Conservation (phyloP, 2,888 invertebrate genomes). For the Leucoma salicis region DNA sequence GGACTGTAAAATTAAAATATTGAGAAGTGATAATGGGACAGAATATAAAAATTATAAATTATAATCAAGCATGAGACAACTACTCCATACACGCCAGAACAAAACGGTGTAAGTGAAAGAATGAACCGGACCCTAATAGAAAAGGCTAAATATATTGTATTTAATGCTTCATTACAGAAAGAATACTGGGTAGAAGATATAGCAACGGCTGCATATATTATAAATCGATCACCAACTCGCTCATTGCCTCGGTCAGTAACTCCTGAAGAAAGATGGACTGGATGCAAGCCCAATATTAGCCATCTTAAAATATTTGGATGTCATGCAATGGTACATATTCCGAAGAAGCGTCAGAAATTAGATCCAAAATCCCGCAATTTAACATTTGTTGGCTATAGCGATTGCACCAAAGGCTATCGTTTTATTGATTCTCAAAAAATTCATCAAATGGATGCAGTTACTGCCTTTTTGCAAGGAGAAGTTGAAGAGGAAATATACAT, state of each 20-base stretch:
- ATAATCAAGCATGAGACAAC: neutral
- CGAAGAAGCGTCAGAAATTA: neutral
- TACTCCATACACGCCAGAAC: neutral
- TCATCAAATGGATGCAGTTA: neutral
- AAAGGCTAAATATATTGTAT: neutral
- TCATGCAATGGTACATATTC: neutral
- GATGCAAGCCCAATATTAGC: neutral
- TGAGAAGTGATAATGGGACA: neutral
- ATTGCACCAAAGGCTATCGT: conserved; percentile 2
- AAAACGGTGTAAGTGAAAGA: neutral
- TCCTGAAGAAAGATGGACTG: conserved; percentile 1
- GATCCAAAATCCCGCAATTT: conserved; percentile 1
- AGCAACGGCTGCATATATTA: neutral
- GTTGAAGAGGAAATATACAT: neutral
- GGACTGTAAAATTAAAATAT: neutral
- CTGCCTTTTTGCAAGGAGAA: neutral
- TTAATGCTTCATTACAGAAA: neutral
- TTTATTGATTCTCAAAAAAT: neutral
- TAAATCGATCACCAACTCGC: neutral
- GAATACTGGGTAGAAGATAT: neutral
- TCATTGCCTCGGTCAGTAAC: neutral
- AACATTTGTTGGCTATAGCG: conserved; percentile 3
- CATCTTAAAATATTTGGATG: neutral
- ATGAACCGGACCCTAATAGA: neutral
- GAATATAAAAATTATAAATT: neutral